phyloP scores from a whole-genome alignment of 35 echinoderm and acorn worm species.

The Amphiura filiformis region DNA sequence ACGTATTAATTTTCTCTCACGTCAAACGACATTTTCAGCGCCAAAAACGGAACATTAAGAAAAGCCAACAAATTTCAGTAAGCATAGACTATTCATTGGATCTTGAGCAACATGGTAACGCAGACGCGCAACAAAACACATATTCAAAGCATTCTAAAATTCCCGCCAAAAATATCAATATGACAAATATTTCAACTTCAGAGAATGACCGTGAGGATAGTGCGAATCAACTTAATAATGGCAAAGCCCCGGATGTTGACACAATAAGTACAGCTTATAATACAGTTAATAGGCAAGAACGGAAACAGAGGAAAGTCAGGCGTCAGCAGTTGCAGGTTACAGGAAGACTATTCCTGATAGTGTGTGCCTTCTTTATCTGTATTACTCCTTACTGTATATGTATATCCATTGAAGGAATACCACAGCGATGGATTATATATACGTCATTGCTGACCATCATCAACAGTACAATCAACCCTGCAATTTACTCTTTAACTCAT shows the following conservation, averaged over 20 bases:
- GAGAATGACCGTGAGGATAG: background rate
- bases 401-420: conserved; percentile 14
- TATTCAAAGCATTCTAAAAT: background rate
- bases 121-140: background rate
- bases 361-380: conserved; percentile 55
- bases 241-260: background rate
- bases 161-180: background rate
- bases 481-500: background rate
- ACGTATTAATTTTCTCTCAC: background rate
- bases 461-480: background rate
- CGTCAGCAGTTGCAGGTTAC: conserved; percentile 43
- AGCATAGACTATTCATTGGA: background rate
- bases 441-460: background rate
- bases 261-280: no score
- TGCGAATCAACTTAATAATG: background rate
- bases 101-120: no score
- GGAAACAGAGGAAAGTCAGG: background rate
- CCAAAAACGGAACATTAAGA: no score
- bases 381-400: conserved; percentile 47
- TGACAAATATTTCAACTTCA: background rate
- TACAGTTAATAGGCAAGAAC: background rate
- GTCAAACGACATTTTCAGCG: background rate
- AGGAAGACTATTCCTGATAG: conserved; percentile 41
- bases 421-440: background rate
- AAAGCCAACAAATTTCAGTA: background rate